Base-by-base conservation (phyloP, 2,113 vertebrate genomes). In the Nothocercus nigrocapillus region DNA sequence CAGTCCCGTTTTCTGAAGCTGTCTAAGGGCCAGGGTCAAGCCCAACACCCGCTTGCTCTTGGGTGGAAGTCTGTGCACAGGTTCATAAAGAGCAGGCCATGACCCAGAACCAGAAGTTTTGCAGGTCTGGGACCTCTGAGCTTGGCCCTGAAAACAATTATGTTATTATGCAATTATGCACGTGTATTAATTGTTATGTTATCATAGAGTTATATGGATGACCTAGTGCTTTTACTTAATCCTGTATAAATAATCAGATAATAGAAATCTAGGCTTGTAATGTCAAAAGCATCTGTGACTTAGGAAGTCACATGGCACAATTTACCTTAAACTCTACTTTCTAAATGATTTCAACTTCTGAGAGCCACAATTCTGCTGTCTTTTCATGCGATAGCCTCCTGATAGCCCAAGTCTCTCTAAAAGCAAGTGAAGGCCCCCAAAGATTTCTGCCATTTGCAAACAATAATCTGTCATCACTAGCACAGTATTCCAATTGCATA, bases 401-500 rank as follows among this genome's bases (percentile, higher is more conserved):
- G 74, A 49, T 51, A 76, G 58, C 45, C 58, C 38, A 21, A 36
- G 59, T 19, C 27, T 56, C 32, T 34, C 67, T 53, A 42, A 68
- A 63, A 78, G 44, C 25, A 73, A 63, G 11, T 30, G 32, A 16
- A 68, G 24, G 16, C 2, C 45, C 54, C 13, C 27, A 45, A 49
- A 63, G 11, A 17, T 42, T 62, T 73, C 34, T 44, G 20, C 30
- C 49, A 4, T 68, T 87, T 82, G 34, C 77, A 78, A 58, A 74
- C 0, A 0, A 18, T 38, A 63, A 62, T 18, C 22, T 68, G 58
- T 36, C 14, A 22, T 34, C 20, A 13, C 20, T 18, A 25, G 10
- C 54, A 58, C 18, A 67, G 72, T 62, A 67, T 78, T 96, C 67
- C 83, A 70, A 1, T 66, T 93, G 93, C 84, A 94, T 49, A 47